A percentile compares a stretch with the other conserved stretches of the same genome.
Evolutionary conservation across 2,888 invertebrate genomes (phyloP).

Genomic region (Mystacides longicornis): DNA sequence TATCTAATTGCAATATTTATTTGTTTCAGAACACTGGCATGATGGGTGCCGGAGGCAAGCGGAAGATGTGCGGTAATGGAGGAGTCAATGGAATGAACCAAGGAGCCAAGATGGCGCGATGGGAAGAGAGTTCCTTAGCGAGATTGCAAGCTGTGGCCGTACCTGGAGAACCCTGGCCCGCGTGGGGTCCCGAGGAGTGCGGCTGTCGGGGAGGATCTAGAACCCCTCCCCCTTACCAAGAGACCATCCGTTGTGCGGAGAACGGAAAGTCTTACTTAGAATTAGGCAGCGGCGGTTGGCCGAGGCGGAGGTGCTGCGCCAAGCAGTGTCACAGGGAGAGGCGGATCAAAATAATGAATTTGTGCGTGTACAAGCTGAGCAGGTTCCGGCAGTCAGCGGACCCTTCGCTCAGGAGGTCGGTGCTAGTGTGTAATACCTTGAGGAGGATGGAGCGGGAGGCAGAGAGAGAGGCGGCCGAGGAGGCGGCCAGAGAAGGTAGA

Average conservation of each 20-base stretch:
- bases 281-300: slow-evolving; percentile 72
- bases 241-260: slow-evolving; percentile 76
- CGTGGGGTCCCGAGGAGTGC: slow-evolving; percentile 42
- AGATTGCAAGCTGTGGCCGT: slow-evolving; percentile 51
- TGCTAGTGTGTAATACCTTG: slow-evolving; percentile 88
- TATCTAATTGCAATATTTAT: too few relatives aligned
- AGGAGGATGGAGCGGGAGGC: slow-evolving; percentile 85
- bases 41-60: slow-evolving; percentile 25
- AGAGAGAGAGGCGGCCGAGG: slow-evolving; percentile 59
- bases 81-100: slow-evolving; percentile 33
- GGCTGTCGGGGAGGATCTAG: slow-evolving; percentile 47
- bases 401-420: slow-evolving; percentile 81
- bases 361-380: slow-evolving; percentile 87
- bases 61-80: slow-evolving; percentile 31
- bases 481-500: slow-evolving; percentile 42
- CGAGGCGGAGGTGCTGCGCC: slow-evolving; percentile 69
- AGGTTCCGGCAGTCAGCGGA: slow-evolving; percentile 83
- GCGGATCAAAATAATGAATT: slow-evolving; percentile 80
- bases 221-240: slow-evolving; percentile 45
- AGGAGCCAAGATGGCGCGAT: slow-evolving; percentile 34
- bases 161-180: slow-evolving; percentile 49
- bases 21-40: slow-evolving; percentile 24
- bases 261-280: slow-evolving; percentile 87
- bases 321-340: slow-evolving; percentile 78
- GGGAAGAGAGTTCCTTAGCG: slow-evolving; percentile 47